Evolutionary conservation across 2,113 vertebrate genomes (phyloP).

Genomic region (Leucosticte australis): DNA sequence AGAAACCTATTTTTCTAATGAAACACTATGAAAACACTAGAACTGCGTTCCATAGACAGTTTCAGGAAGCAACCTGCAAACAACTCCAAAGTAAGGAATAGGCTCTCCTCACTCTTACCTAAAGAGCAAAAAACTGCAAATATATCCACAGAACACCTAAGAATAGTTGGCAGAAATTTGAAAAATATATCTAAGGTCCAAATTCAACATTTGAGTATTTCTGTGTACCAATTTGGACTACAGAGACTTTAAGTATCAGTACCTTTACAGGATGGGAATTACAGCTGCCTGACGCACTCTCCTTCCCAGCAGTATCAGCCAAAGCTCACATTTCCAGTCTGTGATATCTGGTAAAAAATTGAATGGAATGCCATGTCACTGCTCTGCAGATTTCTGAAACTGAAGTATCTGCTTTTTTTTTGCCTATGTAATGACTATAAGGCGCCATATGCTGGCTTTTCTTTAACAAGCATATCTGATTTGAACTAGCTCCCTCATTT

Average conservation of each 20-base stretch:
- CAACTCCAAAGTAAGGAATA: background rate
- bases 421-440: background rate
- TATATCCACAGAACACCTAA: background rate
- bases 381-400: conserved; percentile 50
- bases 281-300: conserved; percentile 66
- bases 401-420: background rate
- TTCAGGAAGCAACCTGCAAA: background rate
- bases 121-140: background rate
- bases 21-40: background rate
- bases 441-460: background rate
- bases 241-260: conserved; percentile 63
- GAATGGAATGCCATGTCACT: conserved; percentile 66
- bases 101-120: background rate
- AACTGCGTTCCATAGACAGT: background rate
- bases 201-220: conserved; percentile 14
- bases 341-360: conserved; percentile 70
- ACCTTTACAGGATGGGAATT: conserved; percentile 61
- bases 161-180: background rate
- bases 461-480: background rate
- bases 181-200: background rate
- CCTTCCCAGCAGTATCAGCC: conserved; percentile 64
- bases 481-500: background rate
- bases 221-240: conserved; percentile 47
- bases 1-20: background rate
- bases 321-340: conserved; percentile 68